Evolutionary conservation across 2,888 invertebrate genomes (phyloP).

Genomic region (Cantharis flavilabris): DNA sequence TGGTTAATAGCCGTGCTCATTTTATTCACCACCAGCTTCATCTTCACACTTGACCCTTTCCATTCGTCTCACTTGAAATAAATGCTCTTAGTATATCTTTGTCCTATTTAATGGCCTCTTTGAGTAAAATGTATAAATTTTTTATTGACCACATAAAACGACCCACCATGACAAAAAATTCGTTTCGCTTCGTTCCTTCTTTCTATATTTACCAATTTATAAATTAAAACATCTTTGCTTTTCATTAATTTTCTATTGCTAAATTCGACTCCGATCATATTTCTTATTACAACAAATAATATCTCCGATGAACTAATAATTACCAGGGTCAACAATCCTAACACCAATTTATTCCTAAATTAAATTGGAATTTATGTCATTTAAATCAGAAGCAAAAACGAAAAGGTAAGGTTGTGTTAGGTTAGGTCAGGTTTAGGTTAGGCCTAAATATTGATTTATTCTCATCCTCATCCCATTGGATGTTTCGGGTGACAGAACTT

Average conservation of each 20-base stretch:
- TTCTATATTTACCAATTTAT: not conserved
- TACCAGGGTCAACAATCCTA: conserved; percentile 21
- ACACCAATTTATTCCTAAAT: conserved; percentile 20
- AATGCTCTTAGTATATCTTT: conserved; percentile 17
- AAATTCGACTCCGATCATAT: not conserved
- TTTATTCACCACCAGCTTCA: conserved; percentile 19
- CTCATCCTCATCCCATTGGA: no score
- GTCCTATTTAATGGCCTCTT: conserved; percentile 9
- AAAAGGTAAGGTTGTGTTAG: no score
- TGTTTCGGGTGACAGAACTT: no score
- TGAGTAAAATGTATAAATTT: conserved; percentile 20
- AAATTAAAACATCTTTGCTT: not conserved
- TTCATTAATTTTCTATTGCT: not conserved
- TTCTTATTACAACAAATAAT: not conserved
- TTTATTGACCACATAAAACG: conserved; percentile 6
- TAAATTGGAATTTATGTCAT: conserved; percentile 23
- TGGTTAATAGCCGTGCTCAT: conserved; percentile 23
- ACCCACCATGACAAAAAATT: not conserved
- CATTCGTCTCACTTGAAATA: conserved; percentile 21
- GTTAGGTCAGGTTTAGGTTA: no score
- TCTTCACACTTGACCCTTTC: conserved; percentile 11
- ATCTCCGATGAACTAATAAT: not conserved
- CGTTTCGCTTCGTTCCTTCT: not conserved
- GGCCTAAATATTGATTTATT: no score
- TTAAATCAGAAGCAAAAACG: no score